Conservation (phyloP, 2,113 vertebrate genomes). For the Pollachius pollachius region DNA sequence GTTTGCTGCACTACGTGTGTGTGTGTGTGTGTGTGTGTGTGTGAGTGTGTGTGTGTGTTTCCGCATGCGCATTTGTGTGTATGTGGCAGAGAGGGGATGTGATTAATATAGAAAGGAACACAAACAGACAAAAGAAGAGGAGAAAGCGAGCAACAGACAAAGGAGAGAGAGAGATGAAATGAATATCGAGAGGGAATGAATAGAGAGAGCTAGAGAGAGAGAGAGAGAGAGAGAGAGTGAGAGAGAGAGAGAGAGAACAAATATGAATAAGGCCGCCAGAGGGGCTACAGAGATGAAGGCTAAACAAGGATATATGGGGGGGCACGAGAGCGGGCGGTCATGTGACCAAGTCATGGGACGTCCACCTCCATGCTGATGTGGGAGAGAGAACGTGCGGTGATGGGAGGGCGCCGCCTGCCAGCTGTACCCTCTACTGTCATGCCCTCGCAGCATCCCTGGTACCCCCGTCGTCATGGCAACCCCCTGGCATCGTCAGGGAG, state of each 20-base stretch:
- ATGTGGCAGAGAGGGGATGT: not conserved
- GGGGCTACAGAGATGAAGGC: too few relatives aligned
- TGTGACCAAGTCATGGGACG: constrained; percentile 44
- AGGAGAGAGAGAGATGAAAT: too few relatives aligned
- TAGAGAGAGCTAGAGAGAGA: not conserved
- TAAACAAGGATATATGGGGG: constrained; percentile 6
- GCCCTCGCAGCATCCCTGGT: constrained; percentile 18
- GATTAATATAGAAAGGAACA: constrained; percentile 20
- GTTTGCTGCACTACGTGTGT: too few relatives aligned
- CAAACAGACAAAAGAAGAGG: not conserved
- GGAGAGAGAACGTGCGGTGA: constrained; percentile 68
- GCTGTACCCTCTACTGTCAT: constrained; percentile 63
- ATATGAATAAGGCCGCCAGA: too few relatives aligned
- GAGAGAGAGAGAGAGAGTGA: constrained; percentile 7
- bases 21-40: too few relatives aligned
- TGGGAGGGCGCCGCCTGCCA: constrained; percentile 67
- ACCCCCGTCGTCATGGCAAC: constrained; percentile 41
- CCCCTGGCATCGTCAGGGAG: constrained; percentile 32
- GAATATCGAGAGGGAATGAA: not conserved
- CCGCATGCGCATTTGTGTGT: too few relatives aligned
- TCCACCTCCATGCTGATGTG: constrained; percentile 65
- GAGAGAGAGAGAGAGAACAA: constrained; percentile 9
- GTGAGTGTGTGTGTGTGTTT: too few relatives aligned
- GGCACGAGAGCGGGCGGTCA: constrained; percentile 50
- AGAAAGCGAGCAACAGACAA: too few relatives aligned